These are phyloP conservation scores for Orgyia antiqua DNA, from an alignment of 2,888 invertebrate genomes.

Conservation along the genomic window DNA sequence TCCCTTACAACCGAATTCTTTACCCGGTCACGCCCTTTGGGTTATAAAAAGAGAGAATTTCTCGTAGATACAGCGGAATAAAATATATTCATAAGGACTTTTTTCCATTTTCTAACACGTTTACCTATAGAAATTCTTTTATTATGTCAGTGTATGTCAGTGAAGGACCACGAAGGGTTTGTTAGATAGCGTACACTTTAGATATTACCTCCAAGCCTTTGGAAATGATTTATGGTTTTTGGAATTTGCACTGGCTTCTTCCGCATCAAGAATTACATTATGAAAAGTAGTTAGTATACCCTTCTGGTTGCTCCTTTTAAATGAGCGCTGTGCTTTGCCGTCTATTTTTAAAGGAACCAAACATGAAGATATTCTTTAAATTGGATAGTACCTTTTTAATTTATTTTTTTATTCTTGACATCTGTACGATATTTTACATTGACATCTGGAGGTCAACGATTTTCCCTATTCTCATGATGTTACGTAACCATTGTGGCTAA, in stretches of 20 bases:
- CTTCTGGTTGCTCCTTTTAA: too few species aligned
- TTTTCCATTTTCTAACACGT: conserved; percentile 40
- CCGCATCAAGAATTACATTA: conserved; percentile 29
- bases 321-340: too few species aligned
- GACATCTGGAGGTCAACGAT: too few species aligned
- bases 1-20: conserved; percentile 57
- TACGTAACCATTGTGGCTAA: too few species aligned
- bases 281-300: too few species aligned
- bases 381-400: too few species aligned
- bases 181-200: conserved; percentile 32
- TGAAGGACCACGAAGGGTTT: conserved; percentile 31
- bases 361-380: too few species aligned
- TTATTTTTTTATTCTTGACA: too few species aligned
- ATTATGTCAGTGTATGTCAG: conserved; percentile 34
- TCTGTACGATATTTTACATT: too few species aligned
- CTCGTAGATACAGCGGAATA: conserved; percentile 51
- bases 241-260: conserved; percentile 26
- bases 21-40: conserved; percentile 57
- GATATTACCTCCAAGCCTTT: conserved; percentile 35
- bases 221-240: conserved; percentile 36
- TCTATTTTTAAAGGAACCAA: too few species aligned
- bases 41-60: conserved; percentile 54
- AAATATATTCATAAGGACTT: conserved; percentile 53
- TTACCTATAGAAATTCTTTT: conserved; percentile 36
- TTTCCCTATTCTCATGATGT: too few species aligned